Conservation (phyloP, 2,113 vertebrate genomes). For the Cebus imitator region DNA sequence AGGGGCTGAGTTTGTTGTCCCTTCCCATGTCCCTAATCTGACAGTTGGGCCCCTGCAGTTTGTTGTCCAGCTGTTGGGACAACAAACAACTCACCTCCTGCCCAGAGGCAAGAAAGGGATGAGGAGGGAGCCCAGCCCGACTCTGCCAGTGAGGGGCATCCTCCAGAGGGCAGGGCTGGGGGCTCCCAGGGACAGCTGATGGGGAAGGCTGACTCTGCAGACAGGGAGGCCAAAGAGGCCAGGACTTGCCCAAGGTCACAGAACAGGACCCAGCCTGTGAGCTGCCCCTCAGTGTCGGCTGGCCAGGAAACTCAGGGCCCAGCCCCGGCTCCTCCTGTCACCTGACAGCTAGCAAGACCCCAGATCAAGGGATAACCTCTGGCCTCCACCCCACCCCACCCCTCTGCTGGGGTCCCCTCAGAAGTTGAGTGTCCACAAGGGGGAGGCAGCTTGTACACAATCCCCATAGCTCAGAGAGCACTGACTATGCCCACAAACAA, state of each 20-base stretch:
- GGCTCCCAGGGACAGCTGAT: background rate
- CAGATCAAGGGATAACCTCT: background rate
- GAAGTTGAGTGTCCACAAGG: background rate
- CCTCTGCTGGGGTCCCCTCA: background rate
- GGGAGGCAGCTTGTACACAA: too few species aligned
- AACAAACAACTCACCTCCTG: slow-evolving; percentile 54
- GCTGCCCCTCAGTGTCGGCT: accelerated
- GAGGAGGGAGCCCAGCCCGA: background rate
- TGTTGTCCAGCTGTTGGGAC: slow-evolving; percentile 46
- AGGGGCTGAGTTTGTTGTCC: background rate
- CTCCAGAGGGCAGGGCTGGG: background rate
- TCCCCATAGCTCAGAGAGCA: background rate
- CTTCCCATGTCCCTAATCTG: background rate
- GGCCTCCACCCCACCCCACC: background rate
- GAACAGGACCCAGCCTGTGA: background rate
- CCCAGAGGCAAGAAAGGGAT: background rate
- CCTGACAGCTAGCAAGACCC: background rate
- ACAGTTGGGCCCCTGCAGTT: background rate
- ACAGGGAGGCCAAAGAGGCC: background rate
- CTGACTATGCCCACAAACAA: background rate
- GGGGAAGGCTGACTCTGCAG: background rate
- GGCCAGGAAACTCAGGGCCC: background rate
- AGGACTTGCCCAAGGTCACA: background rate
- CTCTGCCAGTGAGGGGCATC: background rate
- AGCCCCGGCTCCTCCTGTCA: background rate